These are phyloP conservation scores for Oppia nitens DNA, from an alignment of 1,140 invertebrate species.

Conservation along the genomic window DNA sequence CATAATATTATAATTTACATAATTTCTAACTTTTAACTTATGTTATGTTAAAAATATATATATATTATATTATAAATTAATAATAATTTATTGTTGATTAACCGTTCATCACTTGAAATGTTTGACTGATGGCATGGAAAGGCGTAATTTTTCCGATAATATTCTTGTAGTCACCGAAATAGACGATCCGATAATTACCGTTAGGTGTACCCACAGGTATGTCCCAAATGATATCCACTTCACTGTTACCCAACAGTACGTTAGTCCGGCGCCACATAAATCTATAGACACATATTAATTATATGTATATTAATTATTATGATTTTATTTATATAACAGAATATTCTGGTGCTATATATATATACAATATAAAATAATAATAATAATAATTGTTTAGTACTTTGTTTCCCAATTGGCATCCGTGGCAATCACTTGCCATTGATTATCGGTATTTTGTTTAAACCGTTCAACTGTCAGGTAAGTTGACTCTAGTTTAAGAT, in stretches of 20 bases:
- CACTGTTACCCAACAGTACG: constrained; percentile 52
- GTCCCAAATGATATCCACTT: constrained; percentile 54
- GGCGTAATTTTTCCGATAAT: constrained; percentile 18
- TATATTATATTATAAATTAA: too few species aligned
- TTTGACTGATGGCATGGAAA: constrained; percentile 17
- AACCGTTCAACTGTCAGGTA: constrained; percentile 49
- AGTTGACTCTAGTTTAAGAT: constrained; percentile 51
- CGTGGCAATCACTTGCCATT: constrained; percentile 57
- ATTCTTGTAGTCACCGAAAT: constrained; percentile 26
- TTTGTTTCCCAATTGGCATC: constrained; percentile 77
- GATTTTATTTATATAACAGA: too few species aligned
- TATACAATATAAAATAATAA: too few species aligned
- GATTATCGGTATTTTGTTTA: constrained; percentile 27
- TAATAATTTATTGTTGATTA: too few species aligned
- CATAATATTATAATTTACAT: too few species aligned
- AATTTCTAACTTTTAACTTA: too few species aligned
- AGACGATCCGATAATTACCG: constrained; percentile 56
- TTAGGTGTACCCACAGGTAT: constrained; percentile 41
- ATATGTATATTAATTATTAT: too few species aligned
- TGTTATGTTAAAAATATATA: too few species aligned
- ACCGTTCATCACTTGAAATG: constrained; percentile 17
- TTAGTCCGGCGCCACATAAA: constrained; percentile 53
- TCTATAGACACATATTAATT: too few species aligned
- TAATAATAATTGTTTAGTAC: constrained; percentile 23
- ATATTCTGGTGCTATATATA: too few species aligned